Base-by-base conservation (phyloP, 30 jellyfish, hydroid and myxozoan species). In the Catostylus mosaicus region DNA sequence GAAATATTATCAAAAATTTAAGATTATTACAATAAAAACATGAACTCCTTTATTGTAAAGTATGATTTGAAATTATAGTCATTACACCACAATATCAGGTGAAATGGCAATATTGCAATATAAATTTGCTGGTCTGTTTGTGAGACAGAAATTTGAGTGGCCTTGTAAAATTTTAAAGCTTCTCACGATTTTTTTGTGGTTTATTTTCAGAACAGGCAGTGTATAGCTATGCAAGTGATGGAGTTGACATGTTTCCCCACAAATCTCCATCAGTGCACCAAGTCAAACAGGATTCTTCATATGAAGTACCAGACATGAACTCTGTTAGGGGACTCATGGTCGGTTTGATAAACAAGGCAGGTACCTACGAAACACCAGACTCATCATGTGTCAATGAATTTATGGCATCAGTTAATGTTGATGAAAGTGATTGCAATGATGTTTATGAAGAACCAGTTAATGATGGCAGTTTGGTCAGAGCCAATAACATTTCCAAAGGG, bases 181-280 rank as follows among this genome's bases (percentile, higher is more conserved):
- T n/a, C n/a, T n/a, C n/a, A n/a, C n/a, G n/a, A n/a, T n/a, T n/a
- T n/a, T n/a, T n/a, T n/a, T n/a, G n/a, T n/a, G n/a, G n/a, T n/a
- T n/a, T n/a, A n/a, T n/a, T n/a, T n/a, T n/a, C 76, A 80, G 90
- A 80, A 30, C 90, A 80, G 50, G 75, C 90, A 0, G 48, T 80
- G 74, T 80, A 80, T 45, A 63, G 83, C 43, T 80, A 80, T 52
- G 90, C 90, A 19, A 31, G 83, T 10, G 90, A 80, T 30, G 19
- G 75, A 47, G 77, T 5, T 34, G 80, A 68, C 27, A 26, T 46
- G 67, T 56, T 67, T 67, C 23, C 47, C 33, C 20, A 50, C 47
- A 35, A 59, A 20, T 29, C 78, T 24, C 75, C 47, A 36, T 46
- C 64, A 12, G 50, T 38, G 64, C 38, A 11, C 6, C 59, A 61